A percentile compares a stretch with the other conserved stretches of the same genome.
These are phyloP conservation scores for Clavelina lepadiformis DNA, from an alignment of 23 tunicate genomes.

Conservation along the genomic window DNA sequence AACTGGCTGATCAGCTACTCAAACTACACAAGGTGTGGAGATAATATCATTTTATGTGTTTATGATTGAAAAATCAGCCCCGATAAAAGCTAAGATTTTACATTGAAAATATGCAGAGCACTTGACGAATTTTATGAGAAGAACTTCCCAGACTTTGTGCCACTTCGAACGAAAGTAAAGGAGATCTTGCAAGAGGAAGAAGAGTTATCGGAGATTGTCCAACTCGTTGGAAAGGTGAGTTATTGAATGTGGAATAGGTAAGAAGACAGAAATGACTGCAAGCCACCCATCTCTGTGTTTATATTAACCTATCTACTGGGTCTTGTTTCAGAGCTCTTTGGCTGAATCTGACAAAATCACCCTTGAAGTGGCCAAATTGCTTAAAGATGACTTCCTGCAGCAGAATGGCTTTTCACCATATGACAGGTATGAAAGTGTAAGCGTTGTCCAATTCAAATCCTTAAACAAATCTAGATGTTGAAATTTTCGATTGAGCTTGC, in stretches of 20 bases:
- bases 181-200: slow-evolving; percentile 97
- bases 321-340: slow-evolving; percentile 67
- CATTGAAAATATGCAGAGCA: slow-evolving; percentile 33
- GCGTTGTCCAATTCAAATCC: no score
- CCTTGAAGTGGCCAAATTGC: slow-evolving; percentile 87
- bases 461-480: no score
- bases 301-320: not conserved
- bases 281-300: not conserved
- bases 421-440: slow-evolving; percentile 62
- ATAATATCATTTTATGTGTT: not conserved
- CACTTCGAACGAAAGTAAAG: slow-evolving; percentile 77
- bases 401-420: slow-evolving; percentile 90
- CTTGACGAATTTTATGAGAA: slow-evolving; percentile 94
- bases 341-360: slow-evolving; percentile 98
- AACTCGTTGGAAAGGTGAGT: slow-evolving; percentile 96
- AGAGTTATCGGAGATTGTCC: slow-evolving; percentile 96
- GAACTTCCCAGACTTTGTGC: slow-evolving; percentile 86
- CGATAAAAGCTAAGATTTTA: not conserved
- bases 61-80: not conserved
- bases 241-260: not conserved
- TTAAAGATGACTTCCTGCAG: slow-evolving; percentile 95
- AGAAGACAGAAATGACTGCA: not conserved
- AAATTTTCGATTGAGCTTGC: not conserved
- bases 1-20: slow-evolving; percentile 97
- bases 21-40: slow-evolving; percentile 73